Conservation (phyloP, 2,113 vertebrate species). For the Cynoglossus semilaevis region DNA sequence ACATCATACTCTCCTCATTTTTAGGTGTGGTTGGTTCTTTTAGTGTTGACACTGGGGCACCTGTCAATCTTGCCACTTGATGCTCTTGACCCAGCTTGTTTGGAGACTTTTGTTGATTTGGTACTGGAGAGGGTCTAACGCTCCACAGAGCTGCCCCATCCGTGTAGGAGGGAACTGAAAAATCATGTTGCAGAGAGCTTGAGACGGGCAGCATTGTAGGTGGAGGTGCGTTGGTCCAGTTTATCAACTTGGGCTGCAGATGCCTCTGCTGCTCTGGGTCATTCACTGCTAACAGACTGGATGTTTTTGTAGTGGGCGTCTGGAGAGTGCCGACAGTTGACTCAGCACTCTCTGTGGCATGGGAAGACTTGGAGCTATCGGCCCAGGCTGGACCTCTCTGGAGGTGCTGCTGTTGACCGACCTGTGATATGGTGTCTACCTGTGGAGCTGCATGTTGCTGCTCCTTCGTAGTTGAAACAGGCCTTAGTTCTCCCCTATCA, state of each 20-base stretch:
- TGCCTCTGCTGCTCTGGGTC: conserved; percentile 54
- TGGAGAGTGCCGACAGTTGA: conserved; percentile 25
- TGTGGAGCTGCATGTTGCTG: conserved; percentile 29
- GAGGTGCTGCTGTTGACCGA: conserved; percentile 45
- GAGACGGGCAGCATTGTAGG: conserved; percentile 44
- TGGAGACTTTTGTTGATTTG: conserved; percentile 47
- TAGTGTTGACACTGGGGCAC: conserved; percentile 28
- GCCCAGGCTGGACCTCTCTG: conserved; percentile 48
- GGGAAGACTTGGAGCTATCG: conserved; percentile 35
- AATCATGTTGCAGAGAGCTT: conserved; percentile 44
- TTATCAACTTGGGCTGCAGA: conserved; percentile 34
- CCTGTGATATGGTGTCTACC: conserved; percentile 46
- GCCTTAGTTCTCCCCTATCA: conserved; percentile 59
- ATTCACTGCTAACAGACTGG: conserved; percentile 28
- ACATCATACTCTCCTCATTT: conserved; percentile 50
- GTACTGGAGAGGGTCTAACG: conserved; percentile 29
- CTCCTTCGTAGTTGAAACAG: conserved; percentile 28
- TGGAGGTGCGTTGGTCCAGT: conserved; percentile 46
- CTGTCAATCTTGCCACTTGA: conserved; percentile 51
- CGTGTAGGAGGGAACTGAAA: conserved; percentile 35
- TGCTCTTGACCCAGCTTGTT: conserved; percentile 53
- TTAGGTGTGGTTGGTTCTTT: conserved; percentile 46
- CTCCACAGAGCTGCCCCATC: conserved; percentile 66
- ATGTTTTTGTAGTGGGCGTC: conserved; percentile 33
- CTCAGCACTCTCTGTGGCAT: conserved; percentile 34